Base-by-base conservation (phyloP, 2,888 invertebrate genomes). In the Philhelius pedissequus region DNA sequence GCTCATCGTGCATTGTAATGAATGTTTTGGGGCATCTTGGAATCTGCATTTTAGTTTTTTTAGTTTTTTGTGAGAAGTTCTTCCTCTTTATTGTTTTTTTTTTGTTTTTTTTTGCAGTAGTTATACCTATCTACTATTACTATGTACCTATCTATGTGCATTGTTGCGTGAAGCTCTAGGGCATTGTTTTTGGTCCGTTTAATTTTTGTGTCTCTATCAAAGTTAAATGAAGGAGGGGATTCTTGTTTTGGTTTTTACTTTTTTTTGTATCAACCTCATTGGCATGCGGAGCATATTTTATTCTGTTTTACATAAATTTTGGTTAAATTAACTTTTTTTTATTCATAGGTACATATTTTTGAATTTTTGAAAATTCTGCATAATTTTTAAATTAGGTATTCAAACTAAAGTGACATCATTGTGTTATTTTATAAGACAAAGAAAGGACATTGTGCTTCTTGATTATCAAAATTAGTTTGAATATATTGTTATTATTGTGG, bases 161-260 rank as follows among this genome's bases (percentile, higher is more conserved):
- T 56, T 81, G 75, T 83, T 82, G 84, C 86, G 84, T 86, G 86
- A 87, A 86, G 82, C 86, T 87, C 86, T 87, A 86, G 86, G 86
- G 86, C 86, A 87, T 87, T 87, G 84, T 87, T 86, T 86, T 86
- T 87, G 86, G 86, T 87, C 86, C 86, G 86, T 86, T 87, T 86
- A 87, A 86, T 86, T 87, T 87, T 76, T 79, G 86, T 87, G 86
- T 86, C 86, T 86, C 82, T 86, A 86, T 69, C 71, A 75, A 62
- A 52, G 68, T 60, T 74, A 6, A 27, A 38, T 54, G 15, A 4
- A n/a, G 13, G 2, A n/a, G 35, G 20, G 58, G 38, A 4, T 69
- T 69, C 60, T 48, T 74, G n/a, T 43, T 20, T 50, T 62, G 48
- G 62, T 50, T 62, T 62, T 2, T 52, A 25, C 20, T 40, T 25